phyloP scores from a whole-genome alignment of 2,888 invertebrate species.

The Dicycla oo region DNA sequence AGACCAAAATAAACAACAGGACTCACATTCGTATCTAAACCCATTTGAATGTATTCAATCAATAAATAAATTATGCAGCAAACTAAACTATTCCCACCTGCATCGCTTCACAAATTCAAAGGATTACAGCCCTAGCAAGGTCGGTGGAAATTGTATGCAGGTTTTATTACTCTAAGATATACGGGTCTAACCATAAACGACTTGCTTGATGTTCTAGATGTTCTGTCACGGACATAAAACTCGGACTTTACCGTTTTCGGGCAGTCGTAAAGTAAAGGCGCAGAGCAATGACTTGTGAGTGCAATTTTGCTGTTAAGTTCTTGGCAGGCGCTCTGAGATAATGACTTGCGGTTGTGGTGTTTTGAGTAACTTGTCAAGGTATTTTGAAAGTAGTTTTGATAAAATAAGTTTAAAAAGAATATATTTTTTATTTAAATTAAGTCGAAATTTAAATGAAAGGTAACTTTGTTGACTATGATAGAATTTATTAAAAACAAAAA shows the following conservation, averaged over 20 bases:
- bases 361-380: too few species aligned
- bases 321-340: conserved; percentile 43
- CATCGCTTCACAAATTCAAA: conserved; percentile 39
- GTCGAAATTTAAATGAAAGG: neutral
- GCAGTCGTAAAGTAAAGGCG: conserved; percentile 45
- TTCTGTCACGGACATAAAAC: conserved; percentile 61
- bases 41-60: neutral
- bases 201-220: conserved; percentile 52
- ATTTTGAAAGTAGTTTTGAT: neutral
- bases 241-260: conserved; percentile 60
- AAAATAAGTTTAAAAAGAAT: neutral
- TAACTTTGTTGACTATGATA: neutral
- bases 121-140: conserved; percentile 59
- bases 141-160: conserved; percentile 70
- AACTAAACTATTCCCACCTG: conserved; percentile 8
- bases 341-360: neutral
- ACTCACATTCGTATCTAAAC: neutral
- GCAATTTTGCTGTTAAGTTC: conserved; percentile 56
- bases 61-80: conserved; percentile 7
- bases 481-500: neutral
- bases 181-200: conserved; percentile 67
- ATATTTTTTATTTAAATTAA: neutral
- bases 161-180: conserved; percentile 72
- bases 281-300: conserved; percentile 52
- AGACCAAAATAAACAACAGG: neutral